These are phyloP conservation scores for Eulemur coronatus DNA, from an alignment of 2,797 vertebrate genomes.

Conservation along the genomic window DNA sequence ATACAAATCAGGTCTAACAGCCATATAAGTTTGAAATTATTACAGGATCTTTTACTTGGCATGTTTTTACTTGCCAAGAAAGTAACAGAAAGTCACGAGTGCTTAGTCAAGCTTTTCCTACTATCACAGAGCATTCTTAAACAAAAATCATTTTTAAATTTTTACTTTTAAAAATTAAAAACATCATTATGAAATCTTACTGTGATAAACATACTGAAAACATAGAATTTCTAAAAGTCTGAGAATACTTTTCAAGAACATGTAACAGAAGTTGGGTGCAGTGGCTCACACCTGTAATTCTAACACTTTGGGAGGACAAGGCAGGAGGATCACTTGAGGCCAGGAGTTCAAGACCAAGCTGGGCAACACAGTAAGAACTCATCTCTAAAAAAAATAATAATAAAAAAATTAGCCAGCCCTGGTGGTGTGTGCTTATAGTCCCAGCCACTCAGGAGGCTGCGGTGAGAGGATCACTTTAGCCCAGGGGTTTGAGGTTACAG, in stretches of 20 bases:
- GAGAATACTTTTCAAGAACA: not conserved
- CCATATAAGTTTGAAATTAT: not conserved
- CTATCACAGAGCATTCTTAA: not conserved
- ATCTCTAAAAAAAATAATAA: not conserved
- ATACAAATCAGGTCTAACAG: not conserved
- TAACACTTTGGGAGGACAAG: not conserved
- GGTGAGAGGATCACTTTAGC: not conserved
- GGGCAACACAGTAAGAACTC: not conserved
- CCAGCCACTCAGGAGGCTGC: not conserved
- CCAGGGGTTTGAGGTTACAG: not conserved
- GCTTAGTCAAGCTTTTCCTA: not conserved
- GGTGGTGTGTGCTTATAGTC: not conserved
- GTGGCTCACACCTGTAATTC: not conserved
- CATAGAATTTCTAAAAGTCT: slow-evolving; percentile 12
- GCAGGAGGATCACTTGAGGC: not conserved
- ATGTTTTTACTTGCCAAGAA: slow-evolving; percentile 12
- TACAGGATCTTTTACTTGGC: not conserved
- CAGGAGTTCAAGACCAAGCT: not conserved
- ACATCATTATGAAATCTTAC: not conserved
- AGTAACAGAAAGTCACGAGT: not conserved
- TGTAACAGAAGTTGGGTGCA: not conserved
- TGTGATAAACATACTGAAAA: not conserved
- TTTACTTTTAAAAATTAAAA: slow-evolving; percentile 42
- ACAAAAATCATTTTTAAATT: not conserved
- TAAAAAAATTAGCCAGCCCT: not conserved